These are phyloP conservation scores for Taenioides sp. DNA, from an alignment of 2,797 vertebrate species.

Conservation along the genomic window DNA sequence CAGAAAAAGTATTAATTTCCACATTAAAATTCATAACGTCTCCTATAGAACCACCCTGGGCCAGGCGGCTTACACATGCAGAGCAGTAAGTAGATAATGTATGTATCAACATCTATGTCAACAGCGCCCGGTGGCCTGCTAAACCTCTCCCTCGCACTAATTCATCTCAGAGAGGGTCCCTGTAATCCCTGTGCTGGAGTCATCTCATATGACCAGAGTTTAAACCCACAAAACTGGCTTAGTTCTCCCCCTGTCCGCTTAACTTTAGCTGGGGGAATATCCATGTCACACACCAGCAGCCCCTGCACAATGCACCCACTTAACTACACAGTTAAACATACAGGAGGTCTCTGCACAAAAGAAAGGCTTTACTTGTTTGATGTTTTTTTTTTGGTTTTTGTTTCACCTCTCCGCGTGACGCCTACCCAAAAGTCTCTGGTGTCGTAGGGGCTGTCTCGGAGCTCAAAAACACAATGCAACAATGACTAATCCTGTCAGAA, in stretches of 20 bases:
- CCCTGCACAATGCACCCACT: constrained; percentile 53
- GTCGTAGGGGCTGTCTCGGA: constrained; percentile 39
- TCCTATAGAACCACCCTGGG: background rate
- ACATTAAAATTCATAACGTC: background rate
- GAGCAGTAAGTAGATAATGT: constrained; percentile 42
- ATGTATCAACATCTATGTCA: constrained; percentile 49
- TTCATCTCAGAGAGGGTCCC: constrained; percentile 54
- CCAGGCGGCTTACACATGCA: constrained; percentile 14
- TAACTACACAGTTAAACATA: constrained; percentile 49
- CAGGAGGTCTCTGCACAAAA: constrained; percentile 46
- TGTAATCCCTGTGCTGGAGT: constrained; percentile 66
- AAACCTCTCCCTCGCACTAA: constrained; percentile 63
- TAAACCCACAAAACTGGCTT: constrained; percentile 69
- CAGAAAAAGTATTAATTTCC: background rate
- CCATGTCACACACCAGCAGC: constrained; percentile 61
- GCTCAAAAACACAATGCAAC: constrained; percentile 26
- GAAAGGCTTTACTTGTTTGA: constrained; percentile 18
- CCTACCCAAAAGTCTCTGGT: constrained; percentile 38
- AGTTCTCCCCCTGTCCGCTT: constrained; percentile 47
- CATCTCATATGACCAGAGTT: constrained; percentile 68
- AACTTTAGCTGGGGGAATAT: constrained; percentile 51
- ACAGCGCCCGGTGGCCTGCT: constrained; percentile 43
- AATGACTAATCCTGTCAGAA: constrained; percentile 26
- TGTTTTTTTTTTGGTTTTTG: constrained; percentile 20
- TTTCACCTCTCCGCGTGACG: constrained; percentile 40